Evolutionary conservation across 1,140 invertebrate species (phyloP), one percentile per base, ranked within the genome.

Genomic region (Drosophila setifemur): DNA sequence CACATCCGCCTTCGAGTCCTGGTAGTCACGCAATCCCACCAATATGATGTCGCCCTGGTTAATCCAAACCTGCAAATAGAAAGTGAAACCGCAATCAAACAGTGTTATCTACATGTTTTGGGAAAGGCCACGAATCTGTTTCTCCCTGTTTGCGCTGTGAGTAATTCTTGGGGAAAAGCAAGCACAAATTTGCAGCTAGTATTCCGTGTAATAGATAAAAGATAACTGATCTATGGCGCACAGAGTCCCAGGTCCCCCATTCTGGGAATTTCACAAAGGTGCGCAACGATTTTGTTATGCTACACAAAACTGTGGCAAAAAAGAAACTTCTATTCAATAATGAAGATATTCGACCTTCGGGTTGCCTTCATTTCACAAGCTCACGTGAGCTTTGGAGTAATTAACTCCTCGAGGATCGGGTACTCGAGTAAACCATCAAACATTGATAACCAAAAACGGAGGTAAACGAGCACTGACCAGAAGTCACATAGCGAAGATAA

Each of bases 1-100:
- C 66, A 99, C 99, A 93, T 99, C 99, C 61, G 98, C 99, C 92
- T 99, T 99, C 4, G 98, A 96, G 92, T 99, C 98, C 93, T 99
- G 99, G 91, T 99, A 99, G 92, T 99, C 98, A 91, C 98, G 93
- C 77, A 97, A 92, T 67, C 98, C 98, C 78, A 99, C 97, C 72
- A 99, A 92, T 91, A 99, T 99, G 63, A 99, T 99, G 89, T 99
- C 98, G 63, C 97, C 97, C 92, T 98, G 96, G 92, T 99, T 99
- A 73, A 99, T 99, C 99, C 99, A 99, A 0, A 99, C 94, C 92
- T 93, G 49, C 0, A 67, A 76, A 12, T 14, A 33, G 28, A 43
- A 25, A 40, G 8, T 6, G 0, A 52, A 37, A 8, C 0, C 5
- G 8, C 14, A 9, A 39, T 26, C n/a, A 16, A 43, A 49, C 8